phyloP scores from a whole-genome alignment of 2,888 invertebrate species.

The Thera britannica region DNA sequence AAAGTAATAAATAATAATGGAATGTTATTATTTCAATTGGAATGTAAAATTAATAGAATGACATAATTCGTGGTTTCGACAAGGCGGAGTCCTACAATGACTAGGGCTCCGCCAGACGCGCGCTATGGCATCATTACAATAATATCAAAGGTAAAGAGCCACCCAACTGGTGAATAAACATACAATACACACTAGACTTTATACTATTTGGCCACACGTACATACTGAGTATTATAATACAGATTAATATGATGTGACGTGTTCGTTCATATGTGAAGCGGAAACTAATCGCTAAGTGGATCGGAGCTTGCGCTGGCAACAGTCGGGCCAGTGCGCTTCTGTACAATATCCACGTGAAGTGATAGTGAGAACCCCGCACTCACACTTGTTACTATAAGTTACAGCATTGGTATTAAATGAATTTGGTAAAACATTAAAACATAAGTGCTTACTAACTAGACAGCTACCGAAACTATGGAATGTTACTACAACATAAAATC shows the following conservation, averaged over 20 bases:
- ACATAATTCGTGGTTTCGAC: conserved; percentile 6
- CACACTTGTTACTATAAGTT: conserved; percentile 63
- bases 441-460: conserved; percentile 72
- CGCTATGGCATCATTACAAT: conserved; percentile 18
- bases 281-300: conserved; percentile 31
- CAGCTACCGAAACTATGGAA: conserved; percentile 75
- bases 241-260: conserved; percentile 25
- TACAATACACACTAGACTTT: conserved; percentile 38
- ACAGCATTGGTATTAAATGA: conserved; percentile 82
- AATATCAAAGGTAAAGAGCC: conserved; percentile 7
- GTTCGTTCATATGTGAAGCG: conserved; percentile 13
- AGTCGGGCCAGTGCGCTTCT: not conserved
- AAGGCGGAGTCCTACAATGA: not conserved
- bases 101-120: conserved; percentile 10
- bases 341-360: not conserved
- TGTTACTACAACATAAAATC: conserved; percentile 69
- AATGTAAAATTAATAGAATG: conserved; percentile 30
- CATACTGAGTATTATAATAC: conserved; percentile 43
- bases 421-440: conserved; percentile 73
- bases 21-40: conserved; percentile 38
- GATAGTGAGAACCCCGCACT: conserved; percentile 48
- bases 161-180: conserved; percentile 23
- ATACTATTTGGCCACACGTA: conserved; percentile 61
- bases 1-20: conserved; percentile 41
- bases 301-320: conserved; percentile 26